Base-by-base conservation (phyloP, 2,888 invertebrate species). In the Lucinisca nassula region DNA sequence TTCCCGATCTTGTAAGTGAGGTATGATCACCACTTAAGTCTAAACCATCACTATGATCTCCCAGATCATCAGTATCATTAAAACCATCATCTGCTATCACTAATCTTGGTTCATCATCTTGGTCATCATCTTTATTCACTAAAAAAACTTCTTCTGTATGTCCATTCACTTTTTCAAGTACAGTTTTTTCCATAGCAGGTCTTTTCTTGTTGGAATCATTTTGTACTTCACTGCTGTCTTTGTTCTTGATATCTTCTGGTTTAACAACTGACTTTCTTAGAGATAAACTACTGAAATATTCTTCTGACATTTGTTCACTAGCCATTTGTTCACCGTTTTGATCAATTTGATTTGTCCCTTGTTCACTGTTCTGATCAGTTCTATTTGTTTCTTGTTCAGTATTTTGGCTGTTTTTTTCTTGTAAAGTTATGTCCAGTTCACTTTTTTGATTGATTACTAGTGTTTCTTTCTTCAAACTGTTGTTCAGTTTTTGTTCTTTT, bases 101-200 rank as follows among this genome's bases (percentile, higher is more conserved):
- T 38, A 94, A 82, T 74, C 93, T 86, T 35, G 90, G 92, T 40
- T 93, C 94, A 72, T 94, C 94, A 67, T 94, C 93, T 38, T 90
- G 85, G 38, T 93, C 91, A 51, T 88, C 86, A 37, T 90, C 88
- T 49, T 79, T 85, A 32, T 85, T 90, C 32, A 84, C 70, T n/a
- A 87, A 27, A 51, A 90, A n/a, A 27, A 88, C 75, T 58, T 88
- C 85, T 76, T 90, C 90, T 37, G 58, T 85, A 79, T 76, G 75
- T 45, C 85, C 86, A 80, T 88, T 90, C 37, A 86, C 21, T 78
- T 82, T 86, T 32, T 88, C 87, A 24, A 90, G 61, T 21, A 85
- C 77, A 61, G 82, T 37, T 51, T 82, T 85, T 55, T 90, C 85
- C n/a, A 77, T 38, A 40, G 82, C 49, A 58, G 80, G 85, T 45